Percentiles rank a stretch among this genome's conserved stretches.
These are phyloP conservation scores for Channallabes apus DNA, from an alignment of 2,797 vertebrate species.

Conservation along the genomic window DNA sequence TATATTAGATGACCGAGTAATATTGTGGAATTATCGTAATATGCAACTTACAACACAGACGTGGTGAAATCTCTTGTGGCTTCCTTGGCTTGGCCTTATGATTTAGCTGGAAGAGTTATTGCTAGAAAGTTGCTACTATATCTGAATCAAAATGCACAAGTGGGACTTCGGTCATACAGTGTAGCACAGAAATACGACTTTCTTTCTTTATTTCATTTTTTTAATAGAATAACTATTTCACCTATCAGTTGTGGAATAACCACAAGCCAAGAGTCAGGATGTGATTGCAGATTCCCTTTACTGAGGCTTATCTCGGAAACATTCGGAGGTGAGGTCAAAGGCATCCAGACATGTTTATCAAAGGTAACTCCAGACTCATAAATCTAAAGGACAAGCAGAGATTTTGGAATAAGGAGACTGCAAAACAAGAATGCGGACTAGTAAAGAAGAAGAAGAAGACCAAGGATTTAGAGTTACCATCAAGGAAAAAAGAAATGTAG, in stretches of 20 bases:
- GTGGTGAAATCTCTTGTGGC: background rate
- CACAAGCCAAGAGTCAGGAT: background rate
- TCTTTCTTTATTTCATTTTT: background rate
- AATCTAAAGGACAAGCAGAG: constrained; percentile 9
- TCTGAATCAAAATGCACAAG: background rate
- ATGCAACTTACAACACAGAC: background rate
- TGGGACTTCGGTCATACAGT: background rate
- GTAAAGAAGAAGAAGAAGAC: background rate
- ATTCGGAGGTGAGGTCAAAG: constrained; percentile 25
- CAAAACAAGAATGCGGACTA: background rate
- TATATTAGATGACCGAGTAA: background rate
- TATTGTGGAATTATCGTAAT: background rate
- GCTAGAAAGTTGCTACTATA: background rate
- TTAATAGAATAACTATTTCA: background rate
- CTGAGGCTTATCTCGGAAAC: constrained; percentile 3
- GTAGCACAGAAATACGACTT: background rate
- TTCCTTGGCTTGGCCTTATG: background rate
- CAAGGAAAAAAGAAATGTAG: background rate
- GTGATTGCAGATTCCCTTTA: background rate
- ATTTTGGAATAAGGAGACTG: constrained; percentile 2
- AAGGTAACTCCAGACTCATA: constrained; percentile 16
- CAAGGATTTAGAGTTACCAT: background rate
- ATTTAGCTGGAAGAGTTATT: background rate
- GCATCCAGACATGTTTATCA: constrained; percentile 22
- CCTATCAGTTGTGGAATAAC: background rate